Evolutionary conservation across 2,113 vertebrate species (phyloP), one percentile per base, ranked within the genome.

Genomic region (Thalassoma bifasciatum): DNA sequence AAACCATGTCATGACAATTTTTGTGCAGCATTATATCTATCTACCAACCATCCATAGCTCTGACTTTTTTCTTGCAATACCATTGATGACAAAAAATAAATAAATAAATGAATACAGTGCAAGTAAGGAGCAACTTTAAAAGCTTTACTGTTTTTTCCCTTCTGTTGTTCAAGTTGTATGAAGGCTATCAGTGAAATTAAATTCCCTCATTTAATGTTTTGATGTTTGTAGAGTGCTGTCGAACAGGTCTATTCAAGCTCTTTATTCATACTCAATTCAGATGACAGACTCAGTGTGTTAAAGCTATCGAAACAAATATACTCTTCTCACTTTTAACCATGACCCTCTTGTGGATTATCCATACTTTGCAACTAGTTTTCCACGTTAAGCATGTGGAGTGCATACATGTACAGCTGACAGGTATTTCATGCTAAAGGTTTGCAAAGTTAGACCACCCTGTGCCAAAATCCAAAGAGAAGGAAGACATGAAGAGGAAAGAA

Each of bases 401-500:
- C 30, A 56, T 51, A 64, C 16, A 42, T 23, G 50, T 38, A 22
- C 23, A 82, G 50, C 73, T 17, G 17, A 6, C 11, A 22, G 56
- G 49, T 77, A 71, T 61, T 4, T 57, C 71, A 44, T 62, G 79
- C 58, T 50, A 61, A 79, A 66, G n/a, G 66, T 54, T 51, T 54
- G 30, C 17, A 12, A 30, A n/a, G n/a, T 44, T 61, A 37, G 68
- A 21, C 34, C 40, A 49, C 37, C 13, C 34, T 56, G 47, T 47
- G 46, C 68, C 58, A 75, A 75, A 37, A 60, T 66, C 52, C 64
- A 26, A 16, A 53, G 34, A 34, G 51, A 21, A 40, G 59, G 65
- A 65, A 77, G 17, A 37, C 67, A 75, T 82, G 44, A 76, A 83
- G 58, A 54, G 37, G 17, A n/a, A 30, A 57, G 68, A 72, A 67